Evolutionary conservation across 1,140 invertebrate species (phyloP), one percentile per base, ranked within the genome.

Genomic region (Trichoplusia ni): DNA sequence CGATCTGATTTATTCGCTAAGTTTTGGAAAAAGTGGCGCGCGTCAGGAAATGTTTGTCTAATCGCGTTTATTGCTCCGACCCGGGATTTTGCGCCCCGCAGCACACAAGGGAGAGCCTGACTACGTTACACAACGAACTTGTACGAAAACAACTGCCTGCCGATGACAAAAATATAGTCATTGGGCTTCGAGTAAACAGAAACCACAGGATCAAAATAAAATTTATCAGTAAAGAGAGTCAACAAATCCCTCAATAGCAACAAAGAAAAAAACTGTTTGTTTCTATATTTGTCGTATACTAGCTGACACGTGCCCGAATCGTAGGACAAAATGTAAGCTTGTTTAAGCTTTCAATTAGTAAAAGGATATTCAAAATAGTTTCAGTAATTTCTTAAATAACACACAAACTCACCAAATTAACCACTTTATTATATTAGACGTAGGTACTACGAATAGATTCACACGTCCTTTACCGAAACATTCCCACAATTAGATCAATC

Each of bases 11-110:
- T 90, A 90, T 90, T 82, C 79, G 81, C 66, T 73, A 88, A 90
- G 77, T 90, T 90, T 86, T 81, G 80, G 79, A 86, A 89, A 87
- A 88, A 89, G 82, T 87, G 82, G 79, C 78, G 74, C 81, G 83
- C 82, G 80, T 83, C 83, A 87, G 87, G 86, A 90, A 89, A 83
- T 90, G 81, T 87, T 89, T 89, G 83, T 87, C 85, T 90, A 90
- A 90, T 89, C 84, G 87, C 82, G 81, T 89, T 89, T 84, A 83
- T 81, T 73, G 82, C 73, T 72, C 40, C 76, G 75, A 77, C 75
- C 78, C 80, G 73, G 75, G 70, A 73, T 82, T 81, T 83, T 82
- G 75, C 82, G 77, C 81, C 74, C 80, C 66, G 60, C 42, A 73
- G 77, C 75, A 77, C 77, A 80, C 67, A 44, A 73, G 76, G 73